These are phyloP conservation scores for Leucophenga maculata DNA, from an alignment of 2,888 invertebrate genomes.

Conservation along the genomic window DNA sequence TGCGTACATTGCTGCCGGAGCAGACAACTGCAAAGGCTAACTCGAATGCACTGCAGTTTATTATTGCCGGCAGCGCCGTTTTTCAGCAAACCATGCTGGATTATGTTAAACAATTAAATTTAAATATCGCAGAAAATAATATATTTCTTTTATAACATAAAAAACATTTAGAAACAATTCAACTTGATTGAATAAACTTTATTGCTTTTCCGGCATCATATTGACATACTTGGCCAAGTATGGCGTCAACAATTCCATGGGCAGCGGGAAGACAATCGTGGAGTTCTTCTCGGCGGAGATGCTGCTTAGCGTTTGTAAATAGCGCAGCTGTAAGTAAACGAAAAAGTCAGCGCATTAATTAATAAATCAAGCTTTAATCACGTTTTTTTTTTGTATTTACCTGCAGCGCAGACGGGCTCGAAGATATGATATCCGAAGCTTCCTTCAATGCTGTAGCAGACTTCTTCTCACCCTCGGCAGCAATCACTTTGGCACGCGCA, in stretches of 20 bases:
- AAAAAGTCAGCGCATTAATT: neutral
- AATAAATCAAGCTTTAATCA: neutral
- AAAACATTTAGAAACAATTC: neutral
- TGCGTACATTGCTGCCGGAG: constrained; percentile 25
- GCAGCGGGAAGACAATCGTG: constrained; percentile 94
- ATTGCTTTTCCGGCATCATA: constrained; percentile 6
- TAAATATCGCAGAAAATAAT: constrained; percentile 38
- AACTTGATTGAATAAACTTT: neutral
- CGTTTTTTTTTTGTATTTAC: constrained; percentile 43
- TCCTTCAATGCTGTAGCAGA: constrained; percentile 86
- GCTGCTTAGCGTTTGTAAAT: constrained; percentile 90
- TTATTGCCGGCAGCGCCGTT: constrained; percentile 47
- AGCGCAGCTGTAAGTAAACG: constrained; percentile 76
- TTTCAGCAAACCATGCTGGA: constrained; percentile 44
- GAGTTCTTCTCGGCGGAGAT: constrained; percentile 96
- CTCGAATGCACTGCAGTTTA: constrained; percentile 29
- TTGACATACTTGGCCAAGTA: constrained; percentile 6
- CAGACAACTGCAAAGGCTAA: neutral
- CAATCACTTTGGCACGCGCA: constrained; percentile 77
- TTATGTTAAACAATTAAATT: constrained; percentile 9
- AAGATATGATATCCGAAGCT: constrained; percentile 85
- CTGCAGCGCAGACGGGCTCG: constrained; percentile 81
- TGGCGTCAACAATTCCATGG: constrained; percentile 82
- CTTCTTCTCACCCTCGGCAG: constrained; percentile 88
- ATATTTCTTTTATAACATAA: constrained; percentile 45